A percentile compares a stretch with the other conserved stretches of the same genome.
phyloP scores from a whole-genome alignment of 2,888 invertebrate species.

The Parnassius mnemosyne region DNA sequence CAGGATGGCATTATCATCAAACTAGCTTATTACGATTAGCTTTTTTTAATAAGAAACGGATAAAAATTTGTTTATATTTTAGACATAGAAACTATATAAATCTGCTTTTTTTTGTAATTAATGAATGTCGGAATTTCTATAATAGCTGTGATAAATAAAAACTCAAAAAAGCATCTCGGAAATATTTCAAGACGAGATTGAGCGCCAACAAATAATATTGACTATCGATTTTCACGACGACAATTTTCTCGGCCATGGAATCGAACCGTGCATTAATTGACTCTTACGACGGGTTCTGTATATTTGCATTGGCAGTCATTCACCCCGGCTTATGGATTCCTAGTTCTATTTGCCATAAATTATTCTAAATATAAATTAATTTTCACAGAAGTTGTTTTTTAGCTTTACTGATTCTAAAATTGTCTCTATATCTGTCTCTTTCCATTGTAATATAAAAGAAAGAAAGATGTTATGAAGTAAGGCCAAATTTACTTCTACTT shows the following conservation, averaged over 20 bases:
- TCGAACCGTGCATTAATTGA: slow-evolving; percentile 47
- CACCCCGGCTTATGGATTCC: slow-evolving; percentile 41
- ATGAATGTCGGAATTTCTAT: too few species aligned
- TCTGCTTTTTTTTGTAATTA: too few species aligned
- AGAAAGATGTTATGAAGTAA: too few species aligned
- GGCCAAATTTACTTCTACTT: too few species aligned
- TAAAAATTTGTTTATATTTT: too few species aligned
- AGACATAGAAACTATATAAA: too few species aligned
- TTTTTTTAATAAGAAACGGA: too few species aligned
- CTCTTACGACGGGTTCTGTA: slow-evolving; percentile 45
- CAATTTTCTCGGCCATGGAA: slow-evolving; percentile 37
- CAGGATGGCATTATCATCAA: too few species aligned
- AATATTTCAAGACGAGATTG: slow-evolving; percentile 6
- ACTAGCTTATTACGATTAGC: too few species aligned
- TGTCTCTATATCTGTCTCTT: too few species aligned
- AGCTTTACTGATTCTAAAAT: too few species aligned
- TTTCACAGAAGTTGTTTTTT: not conserved
- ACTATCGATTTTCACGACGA: slow-evolving; percentile 29
- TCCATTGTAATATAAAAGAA: too few species aligned
- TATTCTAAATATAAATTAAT: not conserved
- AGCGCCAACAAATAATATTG: slow-evolving; percentile 23
- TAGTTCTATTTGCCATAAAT: slow-evolving; percentile 7
- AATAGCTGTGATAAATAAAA: not conserved
- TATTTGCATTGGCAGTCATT: slow-evolving; percentile 62
- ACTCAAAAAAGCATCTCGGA: not conserved